These are phyloP conservation scores for Leptatherina wallacei DNA, from an alignment of 2,797 vertebrate genomes.

Conservation along the genomic window DNA sequence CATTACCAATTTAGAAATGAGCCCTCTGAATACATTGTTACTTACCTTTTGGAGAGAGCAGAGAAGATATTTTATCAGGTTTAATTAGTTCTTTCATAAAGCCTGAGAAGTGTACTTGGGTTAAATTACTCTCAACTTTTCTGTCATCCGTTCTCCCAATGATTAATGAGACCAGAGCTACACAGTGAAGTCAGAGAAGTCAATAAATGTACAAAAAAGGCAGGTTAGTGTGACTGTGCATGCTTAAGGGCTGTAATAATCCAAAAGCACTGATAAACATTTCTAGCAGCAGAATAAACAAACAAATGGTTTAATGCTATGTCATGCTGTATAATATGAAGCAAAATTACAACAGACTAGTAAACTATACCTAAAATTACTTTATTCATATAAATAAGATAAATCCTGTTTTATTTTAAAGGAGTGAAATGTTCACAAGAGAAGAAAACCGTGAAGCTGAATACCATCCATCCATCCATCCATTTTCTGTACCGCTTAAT, in stretches of 20 bases:
- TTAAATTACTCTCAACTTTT: not conserved
- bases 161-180: constrained; percentile 12
- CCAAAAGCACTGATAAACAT: not conserved
- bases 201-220: constrained; percentile 13
- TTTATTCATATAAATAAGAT: no score
- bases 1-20: not conserved
- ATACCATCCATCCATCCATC: no score
- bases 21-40: not conserved
- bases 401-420: not conserved
- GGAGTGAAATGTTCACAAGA: not conserved
- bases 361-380: not conserved
- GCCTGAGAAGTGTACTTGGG: not conserved
- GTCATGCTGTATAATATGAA: not conserved
- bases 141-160: not conserved
- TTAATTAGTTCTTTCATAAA: constrained; percentile 10
- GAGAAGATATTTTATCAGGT: constrained; percentile 7
- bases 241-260: not conserved
- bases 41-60: not conserved
- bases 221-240: constrained; percentile 12
- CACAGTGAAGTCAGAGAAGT: not conserved
- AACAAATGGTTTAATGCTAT: not conserved
- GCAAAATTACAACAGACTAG: not conserved
- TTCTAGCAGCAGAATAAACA: no score
- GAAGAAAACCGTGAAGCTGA: not conserved
- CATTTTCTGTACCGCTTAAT: no score